Conservation (phyloP, 2,113 vertebrate genomes). For the Gila orcuttii region DNA sequence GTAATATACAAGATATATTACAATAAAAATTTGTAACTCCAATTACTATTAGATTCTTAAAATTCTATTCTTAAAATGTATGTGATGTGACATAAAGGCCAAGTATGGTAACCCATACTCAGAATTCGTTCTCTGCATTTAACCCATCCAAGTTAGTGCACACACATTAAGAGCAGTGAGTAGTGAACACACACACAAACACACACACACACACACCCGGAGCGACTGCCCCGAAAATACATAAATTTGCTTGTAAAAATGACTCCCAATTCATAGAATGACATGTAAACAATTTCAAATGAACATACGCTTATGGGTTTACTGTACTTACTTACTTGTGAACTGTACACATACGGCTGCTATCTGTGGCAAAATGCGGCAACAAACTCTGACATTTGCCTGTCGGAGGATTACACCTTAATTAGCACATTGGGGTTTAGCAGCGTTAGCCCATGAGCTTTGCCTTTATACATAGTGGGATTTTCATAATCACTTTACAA, state of each 20-base stretch:
- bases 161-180: too few species aligned
- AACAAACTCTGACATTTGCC: slow-evolving; percentile 33
- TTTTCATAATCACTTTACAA: slow-evolving; percentile 37
- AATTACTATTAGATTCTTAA: too few species aligned
- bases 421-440: slow-evolving; percentile 35
- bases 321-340: not conserved
- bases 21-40: too few species aligned
- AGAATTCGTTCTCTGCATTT: too few species aligned
- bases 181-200: too few species aligned
- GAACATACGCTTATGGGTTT: not conserved
- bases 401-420: slow-evolving; percentile 29
- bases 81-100: too few species aligned
- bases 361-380: slow-evolving; percentile 15
- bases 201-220: too few species aligned
- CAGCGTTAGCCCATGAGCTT: slow-evolving; percentile 3
- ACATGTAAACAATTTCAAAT: not conserved
- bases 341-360: not conserved
- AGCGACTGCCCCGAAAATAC: not conserved
- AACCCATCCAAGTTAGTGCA: too few species aligned
- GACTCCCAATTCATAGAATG: not conserved
- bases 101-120: too few species aligned
- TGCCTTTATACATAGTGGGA: slow-evolving; percentile 23
- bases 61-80: too few species aligned
- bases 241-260: not conserved
- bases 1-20: too few species aligned